phyloP scores from a whole-genome alignment of 2,888 invertebrate species.

The Netelia virgata region DNA sequence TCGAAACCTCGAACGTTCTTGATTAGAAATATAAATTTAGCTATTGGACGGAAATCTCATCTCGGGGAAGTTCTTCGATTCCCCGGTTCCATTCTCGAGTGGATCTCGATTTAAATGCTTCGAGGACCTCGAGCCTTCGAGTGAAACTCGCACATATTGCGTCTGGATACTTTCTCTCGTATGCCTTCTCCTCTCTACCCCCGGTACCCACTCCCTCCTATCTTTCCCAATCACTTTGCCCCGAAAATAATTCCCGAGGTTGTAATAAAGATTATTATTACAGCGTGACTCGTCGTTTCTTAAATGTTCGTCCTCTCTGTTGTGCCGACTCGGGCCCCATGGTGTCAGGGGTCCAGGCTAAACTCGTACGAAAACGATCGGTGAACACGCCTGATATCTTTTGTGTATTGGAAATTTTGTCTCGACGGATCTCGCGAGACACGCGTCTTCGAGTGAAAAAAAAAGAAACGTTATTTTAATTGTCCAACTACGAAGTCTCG shows the following conservation, averaged over 20 bases:
- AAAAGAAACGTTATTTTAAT: constrained; percentile 65
- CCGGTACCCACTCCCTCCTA: constrained; percentile 1
- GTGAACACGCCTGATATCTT: constrained; percentile 50
- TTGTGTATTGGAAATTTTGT: constrained; percentile 44
- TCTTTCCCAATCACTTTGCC: not conserved
- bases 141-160: constrained; percentile 50
- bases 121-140: constrained; percentile 32
- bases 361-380: constrained; percentile 59
- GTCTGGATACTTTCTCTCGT: constrained; percentile 78
- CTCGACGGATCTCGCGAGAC: constrained; percentile 8
- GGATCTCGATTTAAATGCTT: constrained; percentile 57
- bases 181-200: not conserved
- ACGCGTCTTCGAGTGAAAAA: constrained; percentile 22
- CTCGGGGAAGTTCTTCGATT: constrained; percentile 37
- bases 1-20: not conserved
- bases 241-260: constrained; percentile 68
- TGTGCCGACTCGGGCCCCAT: constrained; percentile 33
- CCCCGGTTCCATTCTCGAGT: constrained; percentile 19
- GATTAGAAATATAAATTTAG: constrained; percentile 15
- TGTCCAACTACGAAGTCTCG: constrained; percentile 23
- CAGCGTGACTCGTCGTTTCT: constrained; percentile 78
- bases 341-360: constrained; percentile 43
- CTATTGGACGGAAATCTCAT: constrained; percentile 25
- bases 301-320: constrained; percentile 65
- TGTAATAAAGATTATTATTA: constrained; percentile 80